Conservation (phyloP, 1,140 invertebrate genomes). For the Heliconius nattereri region DNA sequence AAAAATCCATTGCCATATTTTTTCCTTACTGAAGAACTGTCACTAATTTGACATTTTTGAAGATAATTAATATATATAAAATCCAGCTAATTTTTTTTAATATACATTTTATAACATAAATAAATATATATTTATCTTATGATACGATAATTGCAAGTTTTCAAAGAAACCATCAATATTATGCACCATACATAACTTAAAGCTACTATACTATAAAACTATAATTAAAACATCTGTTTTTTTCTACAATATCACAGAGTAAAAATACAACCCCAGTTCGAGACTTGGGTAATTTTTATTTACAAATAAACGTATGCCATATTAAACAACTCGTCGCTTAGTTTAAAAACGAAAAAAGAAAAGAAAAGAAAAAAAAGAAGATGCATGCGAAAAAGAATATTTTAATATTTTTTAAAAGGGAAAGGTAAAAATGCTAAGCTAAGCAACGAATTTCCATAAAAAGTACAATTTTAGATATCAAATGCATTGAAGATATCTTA, state of each 20-base stretch:
- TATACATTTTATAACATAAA: not conserved
- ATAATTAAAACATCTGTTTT: constrained; percentile 34
- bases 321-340: not conserved
- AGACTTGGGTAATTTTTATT: constrained; percentile 51
- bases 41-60: not conserved
- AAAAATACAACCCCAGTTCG: constrained; percentile 67
- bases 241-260: constrained; percentile 76
- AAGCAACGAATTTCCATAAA: not conserved
- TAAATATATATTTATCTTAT: not conserved
- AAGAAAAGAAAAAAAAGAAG: not conserved
- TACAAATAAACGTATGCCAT: constrained; percentile 24
- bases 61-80: not conserved
- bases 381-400: not conserved
- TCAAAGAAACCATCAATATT: not conserved
- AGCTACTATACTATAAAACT: not conserved
- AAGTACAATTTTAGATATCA: not conserved
- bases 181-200: constrained; percentile 4
- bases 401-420: not conserved
- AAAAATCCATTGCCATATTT: not conserved
- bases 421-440: not conserved
- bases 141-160: not conserved
- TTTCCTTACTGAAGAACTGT: not conserved
- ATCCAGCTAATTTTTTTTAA: not conserved
- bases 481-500: constrained; percentile 1
- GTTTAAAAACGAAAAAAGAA: not conserved